A percentile compares a stretch with the other conserved stretches of the same genome.
Evolutionary conservation across 2,888 invertebrate species (phyloP).

Genomic region (Nebria brevicollis): DNA sequence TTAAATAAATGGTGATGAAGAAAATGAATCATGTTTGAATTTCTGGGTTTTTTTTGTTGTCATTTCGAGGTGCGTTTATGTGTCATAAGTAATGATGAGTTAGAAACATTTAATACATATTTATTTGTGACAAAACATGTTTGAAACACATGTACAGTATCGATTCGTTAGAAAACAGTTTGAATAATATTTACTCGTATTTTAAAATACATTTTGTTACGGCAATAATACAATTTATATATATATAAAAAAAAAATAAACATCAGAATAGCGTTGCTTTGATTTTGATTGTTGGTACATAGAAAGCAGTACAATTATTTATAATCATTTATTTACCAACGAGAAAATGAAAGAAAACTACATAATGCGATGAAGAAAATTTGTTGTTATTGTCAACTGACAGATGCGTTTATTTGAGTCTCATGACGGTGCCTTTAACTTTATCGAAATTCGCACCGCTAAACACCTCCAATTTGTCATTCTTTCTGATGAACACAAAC

Average conservation of each 20-base stretch:
- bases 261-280: background rate
- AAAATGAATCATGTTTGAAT: background rate
- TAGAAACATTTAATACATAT: background rate
- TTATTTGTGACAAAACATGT: background rate
- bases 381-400: background rate
- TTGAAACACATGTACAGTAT: background rate
- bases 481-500: conserved; percentile 82
- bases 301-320: background rate
- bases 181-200: background rate
- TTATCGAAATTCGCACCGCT: conserved; percentile 82
- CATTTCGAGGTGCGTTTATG: background rate
- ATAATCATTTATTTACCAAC: background rate
- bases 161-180: too few relatives aligned
- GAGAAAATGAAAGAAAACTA: background rate
- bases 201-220: background rate
- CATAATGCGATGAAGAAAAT: background rate
- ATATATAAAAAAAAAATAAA: background rate
- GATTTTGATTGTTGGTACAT: background rate
- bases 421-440: conserved; percentile 70
- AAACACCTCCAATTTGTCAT: conserved; percentile 73
- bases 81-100: background rate
- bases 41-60: background rate
- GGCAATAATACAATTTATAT: background rate
- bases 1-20: background rate
- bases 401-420: conserved; percentile 65